Percentiles rank a stretch among this genome's conserved stretches.
Evolutionary conservation across 2,797 vertebrate genomes (phyloP).

Genomic region (Vultur gryphus): DNA sequence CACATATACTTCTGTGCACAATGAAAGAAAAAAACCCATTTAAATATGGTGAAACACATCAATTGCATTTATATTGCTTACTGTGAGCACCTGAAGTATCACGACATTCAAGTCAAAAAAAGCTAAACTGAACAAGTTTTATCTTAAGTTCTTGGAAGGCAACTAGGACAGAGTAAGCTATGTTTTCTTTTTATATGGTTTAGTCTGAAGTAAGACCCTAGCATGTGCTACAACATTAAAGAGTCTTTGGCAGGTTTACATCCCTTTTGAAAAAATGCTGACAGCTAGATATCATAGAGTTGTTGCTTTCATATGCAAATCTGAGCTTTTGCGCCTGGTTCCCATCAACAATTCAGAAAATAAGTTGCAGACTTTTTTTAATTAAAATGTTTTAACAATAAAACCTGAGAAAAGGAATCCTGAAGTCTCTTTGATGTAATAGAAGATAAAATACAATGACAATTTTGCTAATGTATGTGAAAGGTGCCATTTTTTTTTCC

Average conservation of each 20-base stretch:
- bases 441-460: slow-evolving; percentile 48
- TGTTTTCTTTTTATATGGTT: neutral
- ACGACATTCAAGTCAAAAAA: neutral
- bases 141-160: neutral
- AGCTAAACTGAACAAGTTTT: neutral
- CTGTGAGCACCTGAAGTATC: neutral
- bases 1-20: neutral
- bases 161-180: neutral
- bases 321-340: neutral
- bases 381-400: slow-evolving; percentile 70
- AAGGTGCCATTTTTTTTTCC: neutral
- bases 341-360: slow-evolving; percentile 46
- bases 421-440: slow-evolving; percentile 45
- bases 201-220: slow-evolving; percentile 13
- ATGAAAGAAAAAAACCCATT: neutral
- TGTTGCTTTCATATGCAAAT: slow-evolving; percentile 72
- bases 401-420: slow-evolving; percentile 51
- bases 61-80: neutral
- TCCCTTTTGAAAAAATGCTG: slow-evolving; percentile 40
- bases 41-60: neutral
- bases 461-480: slow-evolving; percentile 45
- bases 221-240: slow-evolving; percentile 46
- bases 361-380: slow-evolving; percentile 43
- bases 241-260: slow-evolving; percentile 30
- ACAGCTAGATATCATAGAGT: slow-evolving; percentile 41